Percentiles rank a stretch among this genome's conserved stretches.
These are phyloP conservation scores for Onthophagus taurus DNA, from an alignment of 1,140 invertebrate species.

Conservation along the genomic window DNA sequence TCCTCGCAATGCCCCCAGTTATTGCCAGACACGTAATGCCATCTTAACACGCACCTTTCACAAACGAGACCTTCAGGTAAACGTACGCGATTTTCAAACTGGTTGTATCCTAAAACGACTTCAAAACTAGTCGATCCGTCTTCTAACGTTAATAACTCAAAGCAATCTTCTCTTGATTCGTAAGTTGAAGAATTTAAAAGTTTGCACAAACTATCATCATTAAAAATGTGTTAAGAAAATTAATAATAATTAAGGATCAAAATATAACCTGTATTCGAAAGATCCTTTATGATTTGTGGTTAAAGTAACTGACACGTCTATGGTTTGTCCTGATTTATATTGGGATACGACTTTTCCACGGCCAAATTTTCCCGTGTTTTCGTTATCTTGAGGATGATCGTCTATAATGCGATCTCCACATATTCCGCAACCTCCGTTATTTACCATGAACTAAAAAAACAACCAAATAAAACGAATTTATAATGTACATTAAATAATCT, in stretches of 20 bases:
- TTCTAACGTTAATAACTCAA: constrained; percentile 13
- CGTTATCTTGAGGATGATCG: constrained; percentile 47
- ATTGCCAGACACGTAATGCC: constrained; percentile 38
- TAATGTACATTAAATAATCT: too few relatives aligned
- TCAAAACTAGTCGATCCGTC: constrained; percentile 8
- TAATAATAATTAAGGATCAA: too few relatives aligned
- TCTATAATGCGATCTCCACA: constrained; percentile 47
- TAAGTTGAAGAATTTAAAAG: constrained; percentile 19
- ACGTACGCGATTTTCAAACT: constrained; percentile 6
- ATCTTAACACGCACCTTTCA: constrained; percentile 24
- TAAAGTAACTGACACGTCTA: constrained; percentile 37
- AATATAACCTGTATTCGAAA: constrained; percentile 42
- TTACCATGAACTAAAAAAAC: constrained; percentile 7
- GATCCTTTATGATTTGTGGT: constrained; percentile 47
- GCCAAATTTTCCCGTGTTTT: constrained; percentile 53
- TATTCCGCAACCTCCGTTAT: constrained; percentile 43
- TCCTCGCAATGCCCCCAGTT: constrained; percentile 46
- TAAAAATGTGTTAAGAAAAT: too few relatives aligned
- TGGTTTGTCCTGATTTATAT: constrained; percentile 33
- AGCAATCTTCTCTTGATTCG: constrained; percentile 23
- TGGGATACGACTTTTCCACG: constrained; percentile 43
- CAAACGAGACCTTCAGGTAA: constrained; percentile 20
- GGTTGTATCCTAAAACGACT: background rate
- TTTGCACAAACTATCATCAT: constrained; percentile 21
- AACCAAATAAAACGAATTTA: too few relatives aligned